Conservation (phyloP, 1,140 invertebrate genomes). For the Pantala flavescens region DNA sequence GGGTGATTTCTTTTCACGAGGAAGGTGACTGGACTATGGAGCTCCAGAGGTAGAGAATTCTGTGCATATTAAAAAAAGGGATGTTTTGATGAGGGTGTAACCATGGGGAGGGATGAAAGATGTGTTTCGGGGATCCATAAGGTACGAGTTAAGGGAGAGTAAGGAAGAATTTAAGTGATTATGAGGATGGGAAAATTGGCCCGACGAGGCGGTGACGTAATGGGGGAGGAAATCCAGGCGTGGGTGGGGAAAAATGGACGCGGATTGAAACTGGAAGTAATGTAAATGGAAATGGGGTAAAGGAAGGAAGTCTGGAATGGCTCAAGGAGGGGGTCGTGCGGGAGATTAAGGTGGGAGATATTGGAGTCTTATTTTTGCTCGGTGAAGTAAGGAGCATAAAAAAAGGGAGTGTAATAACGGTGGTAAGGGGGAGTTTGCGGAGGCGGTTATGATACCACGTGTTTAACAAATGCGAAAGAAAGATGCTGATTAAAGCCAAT, state of each 20-base stretch:
- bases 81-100: no score
- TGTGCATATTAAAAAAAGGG: no score
- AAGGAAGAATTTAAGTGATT: no score
- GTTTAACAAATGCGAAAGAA: not conserved
- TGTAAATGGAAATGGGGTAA: not conserved
- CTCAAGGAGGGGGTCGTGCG: not conserved
- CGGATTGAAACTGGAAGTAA: slow-evolving; percentile 5
- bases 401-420: not conserved
- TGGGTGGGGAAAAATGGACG: not conserved
- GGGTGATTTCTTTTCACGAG: no score
- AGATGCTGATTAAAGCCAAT: not conserved
- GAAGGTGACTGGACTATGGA: no score
- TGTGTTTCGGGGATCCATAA: no score
- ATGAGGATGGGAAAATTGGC: no score
- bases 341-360: not conserved
- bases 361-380: not conserved
- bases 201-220: not conserved
- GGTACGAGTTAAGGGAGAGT: no score
- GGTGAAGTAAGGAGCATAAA: not conserved
- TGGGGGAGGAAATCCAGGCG: not conserved
- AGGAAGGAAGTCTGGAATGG: not conserved
- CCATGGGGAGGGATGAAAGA: no score
- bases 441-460: not conserved
- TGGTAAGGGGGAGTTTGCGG: not conserved
- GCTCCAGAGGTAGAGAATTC: no score